Evolutionary conservation across 1,140 invertebrate genomes (phyloP).

Genomic region (Lordiphosa stackelbergi): DNA sequence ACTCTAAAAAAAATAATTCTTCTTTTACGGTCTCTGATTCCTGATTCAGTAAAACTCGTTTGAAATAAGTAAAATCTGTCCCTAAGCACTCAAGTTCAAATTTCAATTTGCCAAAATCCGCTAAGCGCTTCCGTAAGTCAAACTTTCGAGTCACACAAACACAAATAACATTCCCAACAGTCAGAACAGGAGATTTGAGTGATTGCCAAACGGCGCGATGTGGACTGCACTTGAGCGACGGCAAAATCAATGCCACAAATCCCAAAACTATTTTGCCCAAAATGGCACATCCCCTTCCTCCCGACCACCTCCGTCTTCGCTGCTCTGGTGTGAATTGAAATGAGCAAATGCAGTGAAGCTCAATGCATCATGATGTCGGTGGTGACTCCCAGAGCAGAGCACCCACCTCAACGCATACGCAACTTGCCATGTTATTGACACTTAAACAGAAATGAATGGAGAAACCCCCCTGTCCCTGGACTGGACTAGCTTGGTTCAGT

Average conservation of each 20-base stretch:
- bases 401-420: slow-evolving; percentile 45
- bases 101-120: slow-evolving; percentile 56
- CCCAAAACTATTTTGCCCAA: slow-evolving; percentile 66
- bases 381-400: slow-evolving; percentile 24
- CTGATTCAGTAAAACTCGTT: too few relatives aligned
- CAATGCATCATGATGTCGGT: slow-evolving; percentile 36
- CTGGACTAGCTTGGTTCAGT: slow-evolving; percentile 22
- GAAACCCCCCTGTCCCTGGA: slow-evolving; percentile 16
- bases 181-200: slow-evolving; percentile 36
- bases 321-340: slow-evolving; percentile 61
- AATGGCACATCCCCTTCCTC: slow-evolving; percentile 31
- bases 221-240: slow-evolving; percentile 59
- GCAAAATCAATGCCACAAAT: slow-evolving; percentile 70
- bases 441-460: slow-evolving; percentile 64
- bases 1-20: too few relatives aligned
- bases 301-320: background rate
- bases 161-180: slow-evolving; percentile 13
- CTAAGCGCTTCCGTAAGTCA: slow-evolving; percentile 33
- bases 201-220: slow-evolving; percentile 44
- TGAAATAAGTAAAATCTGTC: slow-evolving; percentile 17
- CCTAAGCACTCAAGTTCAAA: slow-evolving; percentile 33
- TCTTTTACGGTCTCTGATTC: too few relatives aligned
- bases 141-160: slow-evolving; percentile 18
- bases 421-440: slow-evolving; percentile 72
- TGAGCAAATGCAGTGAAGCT: slow-evolving; percentile 53